Conservation (phyloP, 2,113 vertebrate species). For the Indicator maculatus region DNA sequence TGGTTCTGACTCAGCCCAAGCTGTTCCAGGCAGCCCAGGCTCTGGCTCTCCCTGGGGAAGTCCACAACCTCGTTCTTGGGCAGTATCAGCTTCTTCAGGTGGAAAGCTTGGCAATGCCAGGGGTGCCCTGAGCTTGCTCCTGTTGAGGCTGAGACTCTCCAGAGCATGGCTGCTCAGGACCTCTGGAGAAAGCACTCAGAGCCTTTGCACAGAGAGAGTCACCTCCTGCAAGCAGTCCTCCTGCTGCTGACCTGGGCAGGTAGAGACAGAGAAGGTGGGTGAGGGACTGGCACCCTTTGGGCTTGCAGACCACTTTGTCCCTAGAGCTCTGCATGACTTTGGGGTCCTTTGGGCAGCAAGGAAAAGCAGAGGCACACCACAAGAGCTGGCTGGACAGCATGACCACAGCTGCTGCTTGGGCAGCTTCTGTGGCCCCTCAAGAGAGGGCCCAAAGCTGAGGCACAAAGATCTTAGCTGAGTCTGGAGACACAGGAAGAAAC, state of each 20-base stretch:
- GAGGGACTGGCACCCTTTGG: not conserved
- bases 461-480: not conserved
- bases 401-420: not conserved
- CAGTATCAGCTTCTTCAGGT: constrained; percentile 70
- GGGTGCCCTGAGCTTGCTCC: constrained; percentile 67
- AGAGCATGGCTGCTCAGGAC: not conserved
- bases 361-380: not conserved
- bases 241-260: not conserved
- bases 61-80: constrained; percentile 69
- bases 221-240: not conserved
- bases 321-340: not conserved
- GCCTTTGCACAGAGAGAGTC: constrained; percentile 25
- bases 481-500: not conserved
- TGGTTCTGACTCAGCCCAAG: constrained; percentile 79
- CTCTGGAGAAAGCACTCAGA: constrained; percentile 14
- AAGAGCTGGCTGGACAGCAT: not conserved
- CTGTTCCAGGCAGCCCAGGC: constrained; percentile 63
- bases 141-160: constrained; percentile 50
- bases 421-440: not conserved
- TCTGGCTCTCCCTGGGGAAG: constrained; percentile 69
- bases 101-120: constrained; percentile 41
- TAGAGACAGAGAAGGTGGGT: not conserved
- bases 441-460: not conserved
- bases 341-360: not conserved
- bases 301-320: not conserved